Evolutionary conservation across 2,888 invertebrate species (phyloP).

Genomic region (Amiota minor): DNA sequence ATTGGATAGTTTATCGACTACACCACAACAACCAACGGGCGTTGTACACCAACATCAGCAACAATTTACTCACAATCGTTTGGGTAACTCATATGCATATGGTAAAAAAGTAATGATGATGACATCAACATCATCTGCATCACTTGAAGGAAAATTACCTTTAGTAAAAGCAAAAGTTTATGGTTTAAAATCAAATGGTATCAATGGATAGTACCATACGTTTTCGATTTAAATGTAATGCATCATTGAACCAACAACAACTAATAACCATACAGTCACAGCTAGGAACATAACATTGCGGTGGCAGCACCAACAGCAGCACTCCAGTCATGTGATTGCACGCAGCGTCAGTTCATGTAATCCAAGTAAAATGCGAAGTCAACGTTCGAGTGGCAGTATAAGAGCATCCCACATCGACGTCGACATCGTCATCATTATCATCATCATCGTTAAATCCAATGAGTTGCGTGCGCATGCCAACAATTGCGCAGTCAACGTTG

Average conservation of each 20-base stretch:
- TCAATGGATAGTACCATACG: constrained; percentile 40
- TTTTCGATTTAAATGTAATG: constrained; percentile 20
- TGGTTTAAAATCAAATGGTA: constrained; percentile 28
- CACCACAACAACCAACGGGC: constrained; percentile 5
- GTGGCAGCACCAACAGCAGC: not conserved
- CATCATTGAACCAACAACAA: constrained; percentile 19
- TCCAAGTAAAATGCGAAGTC: not conserved
- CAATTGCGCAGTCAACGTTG: constrained; percentile 56
- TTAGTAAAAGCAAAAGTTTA: too few relatives aligned
- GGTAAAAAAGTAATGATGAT: not conserved
- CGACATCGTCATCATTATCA: constrained; percentile 4
- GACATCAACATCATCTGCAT: not conserved
- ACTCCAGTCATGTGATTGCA: too few relatives aligned
- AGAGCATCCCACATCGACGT: not conserved
- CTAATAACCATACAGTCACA: too few relatives aligned
- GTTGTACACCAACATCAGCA: not conserved
- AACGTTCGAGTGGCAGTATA: not conserved
- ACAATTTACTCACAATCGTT: constrained; percentile 23
- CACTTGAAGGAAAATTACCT: too few relatives aligned
- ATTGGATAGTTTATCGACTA: constrained; percentile 54
- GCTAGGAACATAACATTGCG: constrained; percentile 24
- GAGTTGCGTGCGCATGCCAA: constrained; percentile 52
- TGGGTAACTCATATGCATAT: constrained; percentile 13
- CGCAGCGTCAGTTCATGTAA: too few relatives aligned
- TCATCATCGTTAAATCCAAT: not conserved